Percentiles rank a stretch among this genome's conserved stretches.
These are phyloP conservation scores for Dolichopus griseipennis DNA, from an alignment of 2,888 invertebrate genomes.

Conservation along the genomic window DNA sequence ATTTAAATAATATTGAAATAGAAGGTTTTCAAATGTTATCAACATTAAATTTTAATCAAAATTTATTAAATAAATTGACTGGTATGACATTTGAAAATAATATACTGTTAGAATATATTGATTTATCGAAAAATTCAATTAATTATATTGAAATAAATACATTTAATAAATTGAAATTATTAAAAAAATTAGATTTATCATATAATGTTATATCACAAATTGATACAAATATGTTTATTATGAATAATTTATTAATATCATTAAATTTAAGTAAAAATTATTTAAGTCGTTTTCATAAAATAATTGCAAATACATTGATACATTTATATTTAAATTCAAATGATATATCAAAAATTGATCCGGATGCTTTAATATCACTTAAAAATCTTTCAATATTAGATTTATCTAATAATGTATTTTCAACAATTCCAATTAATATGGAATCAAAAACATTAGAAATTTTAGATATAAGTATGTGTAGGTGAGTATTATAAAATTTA, in stretches of 20 bases:
- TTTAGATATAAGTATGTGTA: conserved; percentile 46
- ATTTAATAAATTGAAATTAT: conserved; percentile 50
- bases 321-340: conserved; percentile 56
- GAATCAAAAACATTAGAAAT: conserved; percentile 52
- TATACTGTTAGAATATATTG: conserved; percentile 51
- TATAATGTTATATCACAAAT: conserved; percentile 56
- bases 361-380: conserved; percentile 50
- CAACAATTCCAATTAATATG: conserved; percentile 53
- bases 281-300: conserved; percentile 49
- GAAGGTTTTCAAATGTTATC: conserved; percentile 54
- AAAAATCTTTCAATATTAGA: conserved; percentile 53
- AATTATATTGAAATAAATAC: conserved; percentile 51
- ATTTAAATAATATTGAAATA: conserved; percentile 51
- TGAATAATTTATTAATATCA: conserved; percentile 51
- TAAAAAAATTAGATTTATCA: conserved; percentile 59
- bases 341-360: conserved; percentile 52
- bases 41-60: conserved; percentile 52
- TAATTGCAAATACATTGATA: conserved; percentile 51
- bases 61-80: conserved; percentile 52
- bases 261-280: conserved; percentile 60
- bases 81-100: conserved; percentile 53
- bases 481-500: conserved; percentile 32
- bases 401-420: conserved; percentile 58
- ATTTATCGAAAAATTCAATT: conserved; percentile 59
- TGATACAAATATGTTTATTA: conserved; percentile 50